Percentiles rank a stretch among this genome's conserved stretches.
Conservation (phyloP, 2,888 invertebrate species). For the Macrosiphum euphorbiae region DNA sequence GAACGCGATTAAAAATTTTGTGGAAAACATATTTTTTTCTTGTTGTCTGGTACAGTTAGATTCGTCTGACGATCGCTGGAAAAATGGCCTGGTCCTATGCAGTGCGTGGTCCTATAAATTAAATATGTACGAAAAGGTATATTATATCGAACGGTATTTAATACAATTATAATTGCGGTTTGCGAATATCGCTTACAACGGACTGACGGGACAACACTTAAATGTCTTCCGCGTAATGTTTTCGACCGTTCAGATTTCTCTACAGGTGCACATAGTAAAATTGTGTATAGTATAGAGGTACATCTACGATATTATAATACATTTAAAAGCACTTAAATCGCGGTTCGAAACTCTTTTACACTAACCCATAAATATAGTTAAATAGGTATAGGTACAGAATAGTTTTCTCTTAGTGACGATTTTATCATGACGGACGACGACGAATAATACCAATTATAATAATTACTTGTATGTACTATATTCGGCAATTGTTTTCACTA, state of each 20-base stretch:
- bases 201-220: not conserved
- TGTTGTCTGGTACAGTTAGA: not conserved
- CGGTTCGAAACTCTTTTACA: not conserved
- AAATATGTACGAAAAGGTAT: not conserved
- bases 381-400: too few species aligned
- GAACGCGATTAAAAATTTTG: not conserved
- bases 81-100: not conserved
- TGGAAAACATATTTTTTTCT: conserved; percentile 23
- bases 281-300: not conserved
- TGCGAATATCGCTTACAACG: not conserved
- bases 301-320: not conserved
- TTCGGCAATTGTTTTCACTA: not conserved
- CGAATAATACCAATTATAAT: not conserved
- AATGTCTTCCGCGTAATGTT: not conserved
- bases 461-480: not conserved
- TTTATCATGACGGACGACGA: not conserved
- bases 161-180: conserved; percentile 36
- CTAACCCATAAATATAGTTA: not conserved
- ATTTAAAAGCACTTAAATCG: conserved; percentile 51
- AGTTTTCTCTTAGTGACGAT: conserved; percentile 9
- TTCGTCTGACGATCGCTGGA: not conserved
- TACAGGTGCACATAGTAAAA: not conserved
- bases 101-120: not conserved
- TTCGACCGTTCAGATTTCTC: not conserved
- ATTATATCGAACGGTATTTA: not conserved